phyloP scores from a whole-genome alignment of 30 jellyfish, hydroid and myxozoan genomes.

The Nemopilema nomurai region DNA sequence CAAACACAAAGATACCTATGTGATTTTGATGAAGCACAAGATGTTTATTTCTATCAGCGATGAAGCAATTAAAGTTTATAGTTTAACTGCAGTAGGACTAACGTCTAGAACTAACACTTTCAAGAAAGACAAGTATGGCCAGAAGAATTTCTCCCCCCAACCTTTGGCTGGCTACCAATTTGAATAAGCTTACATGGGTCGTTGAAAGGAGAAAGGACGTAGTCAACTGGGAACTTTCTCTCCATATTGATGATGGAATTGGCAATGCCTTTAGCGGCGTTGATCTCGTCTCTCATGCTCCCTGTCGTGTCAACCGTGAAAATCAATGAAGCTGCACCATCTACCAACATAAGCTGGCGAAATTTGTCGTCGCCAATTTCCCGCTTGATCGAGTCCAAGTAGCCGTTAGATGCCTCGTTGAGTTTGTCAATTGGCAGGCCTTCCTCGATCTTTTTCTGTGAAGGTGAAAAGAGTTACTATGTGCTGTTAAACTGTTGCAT shows the following conservation, averaged over 20 bases:
- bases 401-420: constrained; percentile 67
- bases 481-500: too few relatives aligned
- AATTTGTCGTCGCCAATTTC: constrained; percentile 67
- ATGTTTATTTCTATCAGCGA: too few relatives aligned
- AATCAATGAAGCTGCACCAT: constrained; percentile 71
- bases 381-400: constrained; percentile 37
- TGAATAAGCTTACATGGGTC: constrained; percentile 71
- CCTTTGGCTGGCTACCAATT: too few relatives aligned
- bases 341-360: constrained; percentile 54
- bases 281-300: constrained; percentile 78
- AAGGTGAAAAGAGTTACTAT: not conserved
- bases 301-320: constrained; percentile 89
- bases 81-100: too few relatives aligned
- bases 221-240: constrained; percentile 71
- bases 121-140: too few relatives aligned
- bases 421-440: constrained; percentile 81
- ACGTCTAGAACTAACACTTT: too few relatives aligned
- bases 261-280: constrained; percentile 68
- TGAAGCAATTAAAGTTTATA: too few relatives aligned
- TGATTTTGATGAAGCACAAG: too few relatives aligned
- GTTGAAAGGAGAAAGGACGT: constrained; percentile 73
- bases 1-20: too few relatives aligned
- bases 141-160: too few relatives aligned
- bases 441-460: constrained; percentile 74
- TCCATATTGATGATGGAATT: constrained; percentile 43